phyloP scores from a whole-genome alignment of 2,888 invertebrate genomes.

The Chrysina gloriosa region DNA sequence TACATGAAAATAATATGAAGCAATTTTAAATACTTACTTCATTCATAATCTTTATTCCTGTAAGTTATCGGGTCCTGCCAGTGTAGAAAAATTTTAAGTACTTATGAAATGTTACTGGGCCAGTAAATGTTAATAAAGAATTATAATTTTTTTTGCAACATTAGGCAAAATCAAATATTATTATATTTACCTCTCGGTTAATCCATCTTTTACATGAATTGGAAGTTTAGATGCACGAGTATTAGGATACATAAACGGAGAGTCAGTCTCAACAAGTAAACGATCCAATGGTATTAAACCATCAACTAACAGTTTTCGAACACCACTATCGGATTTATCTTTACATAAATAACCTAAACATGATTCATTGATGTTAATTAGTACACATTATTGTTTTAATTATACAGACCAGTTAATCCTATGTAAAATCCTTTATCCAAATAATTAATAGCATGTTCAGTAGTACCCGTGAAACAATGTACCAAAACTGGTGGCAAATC shows the following conservation, averaged over 20 bases:
- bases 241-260: constrained; percentile 97
- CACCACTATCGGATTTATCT: constrained; percentile 92
- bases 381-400: neutral
- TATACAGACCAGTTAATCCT: constrained; percentile 76
- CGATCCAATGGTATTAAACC: constrained; percentile 85
- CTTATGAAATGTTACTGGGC: too few relatives aligned
- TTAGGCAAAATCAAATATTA: too few relatives aligned
- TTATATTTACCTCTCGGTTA: constrained; percentile 79
- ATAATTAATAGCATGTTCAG: constrained; percentile 85
- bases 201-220: constrained; percentile 84
- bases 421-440: constrained; percentile 88
- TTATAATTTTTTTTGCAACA: too few relatives aligned
- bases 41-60: too few relatives aligned
- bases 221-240: constrained; percentile 93
- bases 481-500: constrained; percentile 84
- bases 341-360: constrained; percentile 83
- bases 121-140: too few relatives aligned
- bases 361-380: neutral
- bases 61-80: too few relatives aligned
- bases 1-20: too few relatives aligned
- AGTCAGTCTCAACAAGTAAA: constrained; percentile 91
- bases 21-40: too few relatives aligned
- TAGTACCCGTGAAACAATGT: constrained; percentile 92
- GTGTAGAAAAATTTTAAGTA: too few relatives aligned
- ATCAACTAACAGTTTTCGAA: constrained; percentile 84